phyloP scores from a whole-genome alignment of 1,140 invertebrate species.

The Drosophila malerkotliana region DNA sequence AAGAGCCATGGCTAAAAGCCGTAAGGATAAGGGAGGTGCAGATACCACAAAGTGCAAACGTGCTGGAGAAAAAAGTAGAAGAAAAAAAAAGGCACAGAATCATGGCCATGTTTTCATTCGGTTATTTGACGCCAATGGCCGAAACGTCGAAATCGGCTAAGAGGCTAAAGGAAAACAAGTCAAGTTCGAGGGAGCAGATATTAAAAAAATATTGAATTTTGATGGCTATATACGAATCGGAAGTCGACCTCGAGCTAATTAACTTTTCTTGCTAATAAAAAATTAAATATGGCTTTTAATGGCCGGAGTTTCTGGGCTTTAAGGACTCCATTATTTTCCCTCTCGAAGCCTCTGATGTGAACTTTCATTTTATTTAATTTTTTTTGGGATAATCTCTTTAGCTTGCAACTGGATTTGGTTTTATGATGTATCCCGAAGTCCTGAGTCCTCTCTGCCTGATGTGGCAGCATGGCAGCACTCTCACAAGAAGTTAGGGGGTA shows the following conservation, averaged over 20 bases:
- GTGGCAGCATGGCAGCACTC: conserved; percentile 17
- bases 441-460: conserved; percentile 21
- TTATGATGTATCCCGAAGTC: conserved; percentile 34
- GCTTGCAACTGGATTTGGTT: conserved; percentile 5
- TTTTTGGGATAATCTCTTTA: conserved; percentile 7
- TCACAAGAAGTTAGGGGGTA: not conserved
- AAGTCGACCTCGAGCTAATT: too few relatives aligned
- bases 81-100: not conserved
- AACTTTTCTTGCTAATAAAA: not conserved
- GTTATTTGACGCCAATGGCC: conserved; percentile 36
- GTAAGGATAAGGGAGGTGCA: not conserved
- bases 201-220: not conserved
- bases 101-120: conserved; percentile 36
- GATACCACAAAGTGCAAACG: not conserved
- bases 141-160: not conserved
- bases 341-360: not conserved
- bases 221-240: too few relatives aligned
- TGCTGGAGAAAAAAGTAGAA: not conserved
- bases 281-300: too few relatives aligned
- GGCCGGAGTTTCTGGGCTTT: too few relatives aligned
- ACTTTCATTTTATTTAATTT: not conserved
- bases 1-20: not conserved
- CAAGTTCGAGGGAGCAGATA: conserved; percentile 11
- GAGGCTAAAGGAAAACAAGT: not conserved
- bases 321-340: not conserved